Evolutionary conservation across 2,888 invertebrate genomes (phyloP).

Genomic region (Leptinotarsa tumamoca): DNA sequence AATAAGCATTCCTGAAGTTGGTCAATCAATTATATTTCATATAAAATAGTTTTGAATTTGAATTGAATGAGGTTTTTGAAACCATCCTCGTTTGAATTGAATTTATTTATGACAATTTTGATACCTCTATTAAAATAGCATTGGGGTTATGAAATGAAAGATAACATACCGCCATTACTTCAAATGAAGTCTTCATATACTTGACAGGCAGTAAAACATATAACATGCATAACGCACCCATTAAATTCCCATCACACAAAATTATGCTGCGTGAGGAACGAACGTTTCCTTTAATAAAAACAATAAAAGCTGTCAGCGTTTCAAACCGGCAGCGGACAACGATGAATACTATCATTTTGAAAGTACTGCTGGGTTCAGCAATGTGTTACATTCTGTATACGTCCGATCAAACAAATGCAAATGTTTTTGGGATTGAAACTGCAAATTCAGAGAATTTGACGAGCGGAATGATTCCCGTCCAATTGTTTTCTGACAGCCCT

Average conservation of each 20-base stretch:
- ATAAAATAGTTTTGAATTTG: too few relatives aligned
- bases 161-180: neutral
- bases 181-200: neutral
- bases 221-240: neutral
- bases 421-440: constrained; percentile 19
- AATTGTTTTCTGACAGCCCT: constrained; percentile 15
- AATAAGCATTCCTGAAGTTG: too few relatives aligned
- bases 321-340: neutral
- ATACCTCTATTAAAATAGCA: too few relatives aligned
- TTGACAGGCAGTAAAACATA: neutral
- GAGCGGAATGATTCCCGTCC: constrained; percentile 10
- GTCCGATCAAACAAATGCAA: constrained; percentile 15
- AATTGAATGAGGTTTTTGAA: too few relatives aligned
- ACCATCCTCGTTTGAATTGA: too few relatives aligned
- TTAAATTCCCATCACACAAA: neutral
- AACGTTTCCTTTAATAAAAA: neutral
- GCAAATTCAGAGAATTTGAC: constrained; percentile 1
- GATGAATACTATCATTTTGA: constrained; percentile 9
- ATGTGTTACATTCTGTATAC: constrained; percentile 10
- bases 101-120: too few relatives aligned
- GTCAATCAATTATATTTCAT: too few relatives aligned
- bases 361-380: neutral
- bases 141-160: too few relatives aligned
- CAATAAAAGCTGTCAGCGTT: neutral
- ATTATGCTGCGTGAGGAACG: neutral